Evolutionary conservation across 2,113 vertebrate genomes (phyloP), one percentile per base, ranked within the genome.

Genomic region (Argyrosomus japonicus): DNA sequence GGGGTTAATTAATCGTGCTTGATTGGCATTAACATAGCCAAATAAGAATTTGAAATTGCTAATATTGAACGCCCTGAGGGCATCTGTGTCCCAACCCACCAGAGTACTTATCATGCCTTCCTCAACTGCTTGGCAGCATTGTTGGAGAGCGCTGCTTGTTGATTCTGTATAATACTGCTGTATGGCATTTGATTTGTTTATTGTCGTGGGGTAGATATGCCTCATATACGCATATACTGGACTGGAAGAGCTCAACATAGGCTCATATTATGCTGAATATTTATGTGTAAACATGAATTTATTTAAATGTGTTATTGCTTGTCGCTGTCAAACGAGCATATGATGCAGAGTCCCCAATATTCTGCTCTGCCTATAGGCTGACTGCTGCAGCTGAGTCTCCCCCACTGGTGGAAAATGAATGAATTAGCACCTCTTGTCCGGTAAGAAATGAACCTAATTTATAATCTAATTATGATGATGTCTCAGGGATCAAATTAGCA

Each of bases 1-100:
- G 48, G 81, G 81, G 32, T 79, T 77, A 91, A 93, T 91, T 83
- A 90, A 92, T 83, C 87, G 90, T 48, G 86, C 85, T 92, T 92
- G 92, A 92, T 91, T 92, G 93, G 91, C 92, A 90, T 93, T 90
- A 93, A 85, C 90, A 92, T 91, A 93, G 90, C 85, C 87, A 92
- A 93, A 92, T 91, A 88, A 81, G 89, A 93, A 93, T 92, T 89
- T 82, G 79, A 93, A 93, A 91, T 88, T 79, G 84, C 89, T 90
- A 91, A 93, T 91, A 86, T 83, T 84, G 88, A 88, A 82, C 48
- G 56, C 85, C 89, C 82, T 8, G 61, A 83, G 80, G 92, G 84
- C 88, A 82, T 76, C 36, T 64, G 82, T 36, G 82, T 92, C 93
- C 93, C 92, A 92, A 92, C 84, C 90, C 92, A 92, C 93, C 77